Evolutionary conservation across 2,113 vertebrate species (phyloP).

Genomic region (Colistium nudipinnis): DNA sequence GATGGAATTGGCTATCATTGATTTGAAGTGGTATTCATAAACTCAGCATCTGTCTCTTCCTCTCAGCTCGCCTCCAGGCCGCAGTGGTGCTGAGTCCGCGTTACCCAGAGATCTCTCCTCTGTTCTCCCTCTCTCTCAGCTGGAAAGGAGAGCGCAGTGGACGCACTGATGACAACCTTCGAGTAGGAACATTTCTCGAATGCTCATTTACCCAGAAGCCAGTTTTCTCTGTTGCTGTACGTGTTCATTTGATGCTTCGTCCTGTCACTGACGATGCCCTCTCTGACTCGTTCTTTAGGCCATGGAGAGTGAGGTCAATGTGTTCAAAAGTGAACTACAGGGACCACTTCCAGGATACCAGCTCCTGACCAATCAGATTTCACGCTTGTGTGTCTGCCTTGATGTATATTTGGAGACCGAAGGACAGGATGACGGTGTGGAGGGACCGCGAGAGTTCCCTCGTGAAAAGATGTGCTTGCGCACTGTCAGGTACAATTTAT

Average conservation of each 20-base stretch:
- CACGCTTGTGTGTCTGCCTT: slow-evolving; percentile 91
- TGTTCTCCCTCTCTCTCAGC: slow-evolving; percentile 93
- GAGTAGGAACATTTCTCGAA: slow-evolving; percentile 77
- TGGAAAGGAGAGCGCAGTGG: slow-evolving; percentile 95
- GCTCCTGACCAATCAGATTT: slow-evolving; percentile 96
- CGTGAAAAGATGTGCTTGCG: slow-evolving; percentile 98
- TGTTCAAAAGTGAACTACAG: slow-evolving; percentile 90
- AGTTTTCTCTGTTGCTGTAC: neutral
- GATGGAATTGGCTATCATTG: neutral
- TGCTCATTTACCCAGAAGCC: neutral
- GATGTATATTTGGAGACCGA: slow-evolving; percentile 97
- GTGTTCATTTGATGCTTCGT: neutral
- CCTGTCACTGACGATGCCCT: neutral
- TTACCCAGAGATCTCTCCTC: slow-evolving; percentile 89
- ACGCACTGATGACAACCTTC: slow-evolving; percentile 91
- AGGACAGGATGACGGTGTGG: slow-evolving; percentile 90
- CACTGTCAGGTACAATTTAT: slow-evolving; percentile 86
- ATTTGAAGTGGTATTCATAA: neutral
- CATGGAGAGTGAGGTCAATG: slow-evolving; percentile 95
- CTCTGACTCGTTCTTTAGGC: slow-evolving; percentile 79
- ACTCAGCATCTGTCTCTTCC: neutral
- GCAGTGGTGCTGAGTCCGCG: slow-evolving; percentile 91
- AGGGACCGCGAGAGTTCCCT: slow-evolving; percentile 96
- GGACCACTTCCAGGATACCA: slow-evolving; percentile 91
- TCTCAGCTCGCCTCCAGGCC: slow-evolving; percentile 88